These are phyloP conservation scores for Nephrocerus scutellatus DNA, from an alignment of 2,888 invertebrate species.

Conservation along the genomic window DNA sequence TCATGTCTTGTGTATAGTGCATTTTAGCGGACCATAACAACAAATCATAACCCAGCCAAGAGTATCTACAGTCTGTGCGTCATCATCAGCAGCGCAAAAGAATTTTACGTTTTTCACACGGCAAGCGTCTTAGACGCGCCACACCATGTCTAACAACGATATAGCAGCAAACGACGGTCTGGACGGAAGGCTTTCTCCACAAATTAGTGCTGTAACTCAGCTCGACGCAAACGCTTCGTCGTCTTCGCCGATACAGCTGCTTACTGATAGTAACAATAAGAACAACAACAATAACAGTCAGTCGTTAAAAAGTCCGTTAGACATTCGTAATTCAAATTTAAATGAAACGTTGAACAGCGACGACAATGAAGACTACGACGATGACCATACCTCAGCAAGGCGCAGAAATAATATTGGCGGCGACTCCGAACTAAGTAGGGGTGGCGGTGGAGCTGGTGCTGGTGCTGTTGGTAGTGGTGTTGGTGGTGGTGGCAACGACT, in stretches of 20 bases:
- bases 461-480: slow-evolving; percentile 19
- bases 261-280: slow-evolving; percentile 8
- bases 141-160: too few species aligned
- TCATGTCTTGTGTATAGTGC: too few species aligned
- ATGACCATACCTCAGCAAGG: slow-evolving; percentile 16
- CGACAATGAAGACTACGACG: slow-evolving; percentile 21
- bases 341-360: slow-evolving; percentile 14
- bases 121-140: too few species aligned
- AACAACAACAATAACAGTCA: slow-evolving; percentile 22
- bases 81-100: too few species aligned
- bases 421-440: slow-evolving; percentile 20
- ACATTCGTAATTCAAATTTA: slow-evolving; percentile 12
- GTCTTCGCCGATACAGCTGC: slow-evolving; percentile 28
- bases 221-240: slow-evolving; percentile 40
- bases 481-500: slow-evolving; percentile 23
- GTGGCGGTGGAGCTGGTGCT: slow-evolving; percentile 18
- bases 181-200: too few species aligned
- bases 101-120: too few species aligned
- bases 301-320: too few species aligned
- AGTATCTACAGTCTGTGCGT: too few species aligned
- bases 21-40: too few species aligned
- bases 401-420: slow-evolving; percentile 29
- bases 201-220: too few species aligned
- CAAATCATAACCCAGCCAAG: too few species aligned
- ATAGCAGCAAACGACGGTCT: too few species aligned